Conservation (phyloP, 2,797 vertebrate genomes). For the Aplochiton taeniatus region DNA sequence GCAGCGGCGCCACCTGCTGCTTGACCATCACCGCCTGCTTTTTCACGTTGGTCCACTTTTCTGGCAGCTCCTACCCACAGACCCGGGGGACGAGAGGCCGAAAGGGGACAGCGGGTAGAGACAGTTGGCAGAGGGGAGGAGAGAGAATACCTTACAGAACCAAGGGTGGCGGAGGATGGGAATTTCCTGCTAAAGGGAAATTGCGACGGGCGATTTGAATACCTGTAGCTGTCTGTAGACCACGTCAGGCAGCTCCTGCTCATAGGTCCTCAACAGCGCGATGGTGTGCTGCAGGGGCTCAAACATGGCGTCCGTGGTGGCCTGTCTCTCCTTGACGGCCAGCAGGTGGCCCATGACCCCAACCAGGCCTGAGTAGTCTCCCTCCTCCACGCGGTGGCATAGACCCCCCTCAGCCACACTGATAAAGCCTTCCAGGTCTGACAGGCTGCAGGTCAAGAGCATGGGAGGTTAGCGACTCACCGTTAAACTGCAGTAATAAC, state of each 20-base stretch:
- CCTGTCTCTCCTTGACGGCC: constrained; percentile 86
- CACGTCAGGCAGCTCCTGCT: constrained; percentile 85
- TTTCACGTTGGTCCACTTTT: constrained; percentile 87
- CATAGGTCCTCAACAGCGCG: constrained; percentile 84
- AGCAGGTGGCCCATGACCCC: constrained; percentile 87
- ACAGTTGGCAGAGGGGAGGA: not conserved
- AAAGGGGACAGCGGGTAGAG: not conserved
- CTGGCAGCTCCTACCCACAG: constrained; percentile 85
- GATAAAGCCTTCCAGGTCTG: constrained; percentile 86
- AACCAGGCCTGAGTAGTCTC: constrained; percentile 83
- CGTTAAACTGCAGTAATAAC: no score
- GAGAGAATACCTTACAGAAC: no score
- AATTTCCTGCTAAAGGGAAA: no score
- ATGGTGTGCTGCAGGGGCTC: constrained; percentile 90
- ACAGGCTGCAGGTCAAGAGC: constrained; percentile 74
- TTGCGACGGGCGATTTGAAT: no score
- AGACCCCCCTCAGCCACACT: constrained; percentile 72
- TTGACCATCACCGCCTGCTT: constrained; percentile 82
- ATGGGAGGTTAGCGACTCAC: constrained; percentile 10
- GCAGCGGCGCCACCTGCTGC: constrained; percentile 88
- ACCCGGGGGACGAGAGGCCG: not conserved
- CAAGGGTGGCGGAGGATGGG: no score
- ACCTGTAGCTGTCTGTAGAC: constrained; percentile 90
- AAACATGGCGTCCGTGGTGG: constrained; percentile 86
- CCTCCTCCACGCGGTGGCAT: constrained; percentile 77